Evolutionary conservation across 2,888 invertebrate species (phyloP).

Genomic region (Atethmia centrago): DNA sequence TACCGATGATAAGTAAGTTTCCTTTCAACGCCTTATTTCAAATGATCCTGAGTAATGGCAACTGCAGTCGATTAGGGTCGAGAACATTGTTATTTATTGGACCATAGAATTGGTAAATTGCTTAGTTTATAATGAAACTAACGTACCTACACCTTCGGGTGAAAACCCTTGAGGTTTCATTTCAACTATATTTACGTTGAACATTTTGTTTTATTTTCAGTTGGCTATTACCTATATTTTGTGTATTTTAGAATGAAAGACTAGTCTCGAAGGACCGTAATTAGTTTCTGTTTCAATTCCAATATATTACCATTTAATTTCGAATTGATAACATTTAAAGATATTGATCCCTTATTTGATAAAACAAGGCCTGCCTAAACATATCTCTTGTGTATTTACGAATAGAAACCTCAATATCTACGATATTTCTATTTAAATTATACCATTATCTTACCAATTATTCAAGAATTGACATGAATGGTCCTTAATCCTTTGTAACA

Average conservation of each 20-base stretch:
- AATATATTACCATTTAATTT: not conserved
- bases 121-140: constrained; percentile 13
- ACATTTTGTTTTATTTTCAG: not conserved
- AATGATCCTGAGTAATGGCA: constrained; percentile 37
- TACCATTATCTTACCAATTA: not conserved
- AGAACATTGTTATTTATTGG: constrained; percentile 22
- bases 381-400: not conserved
- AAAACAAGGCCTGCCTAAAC: not conserved
- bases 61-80: constrained; percentile 11
- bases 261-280: not conserved
- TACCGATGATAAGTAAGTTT: constrained; percentile 9
- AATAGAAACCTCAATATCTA: not conserved
- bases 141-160: not conserved
- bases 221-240: not conserved
- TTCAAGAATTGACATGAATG: constrained; percentile 2
- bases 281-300: constrained; percentile 12
- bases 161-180: not conserved
- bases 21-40: constrained; percentile 18
- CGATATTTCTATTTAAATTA: constrained; percentile 4
- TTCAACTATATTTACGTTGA: constrained; percentile 7
- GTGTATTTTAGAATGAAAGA: constrained; percentile 3
- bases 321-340: not conserved
- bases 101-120: constrained; percentile 26
- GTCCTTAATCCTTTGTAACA: not conserved
- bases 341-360: not conserved